phyloP scores from a whole-genome alignment of 2,113 vertebrate genomes.

The Myotis davidii region DNA sequence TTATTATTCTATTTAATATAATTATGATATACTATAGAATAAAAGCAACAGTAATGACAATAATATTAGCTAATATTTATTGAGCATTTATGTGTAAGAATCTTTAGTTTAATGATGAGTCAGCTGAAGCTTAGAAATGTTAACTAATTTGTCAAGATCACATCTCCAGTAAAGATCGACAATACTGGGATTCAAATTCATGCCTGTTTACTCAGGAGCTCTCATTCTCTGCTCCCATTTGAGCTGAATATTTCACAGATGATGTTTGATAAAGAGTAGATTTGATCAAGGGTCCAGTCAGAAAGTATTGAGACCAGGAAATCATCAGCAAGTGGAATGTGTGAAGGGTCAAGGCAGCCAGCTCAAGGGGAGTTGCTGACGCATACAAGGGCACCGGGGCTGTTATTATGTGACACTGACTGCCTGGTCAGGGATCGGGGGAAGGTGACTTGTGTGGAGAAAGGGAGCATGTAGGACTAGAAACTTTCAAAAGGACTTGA shows the following conservation, averaged over 20 bases:
- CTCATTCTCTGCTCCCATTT: not conserved
- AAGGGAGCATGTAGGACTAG: not conserved
- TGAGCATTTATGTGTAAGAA: accelerated
- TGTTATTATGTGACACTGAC: not conserved
- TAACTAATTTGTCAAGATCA: not conserved
- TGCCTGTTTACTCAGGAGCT: not conserved
- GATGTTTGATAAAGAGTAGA: not conserved
- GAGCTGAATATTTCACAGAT: not conserved
- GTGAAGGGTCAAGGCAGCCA: not conserved
- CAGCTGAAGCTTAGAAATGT: not conserved
- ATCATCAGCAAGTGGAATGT: not conserved
- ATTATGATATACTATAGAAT: not conserved
- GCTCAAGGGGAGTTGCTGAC: not conserved
- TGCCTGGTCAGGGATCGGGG: not conserved
- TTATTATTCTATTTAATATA: not conserved
- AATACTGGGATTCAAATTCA: not conserved
- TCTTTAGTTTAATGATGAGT: not conserved
- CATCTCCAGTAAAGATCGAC: not conserved
- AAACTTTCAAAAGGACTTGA: slow-evolving; percentile 16
- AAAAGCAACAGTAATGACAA: not conserved
- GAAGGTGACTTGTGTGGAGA: slow-evolving; percentile 16
- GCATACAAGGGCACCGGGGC: accelerated
- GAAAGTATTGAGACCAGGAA: not conserved
- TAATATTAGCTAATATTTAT: not conserved
- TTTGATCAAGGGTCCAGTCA: not conserved